Conservation (phyloP, 2,888 invertebrate genomes). For the Eumerus sabulonum region DNA sequence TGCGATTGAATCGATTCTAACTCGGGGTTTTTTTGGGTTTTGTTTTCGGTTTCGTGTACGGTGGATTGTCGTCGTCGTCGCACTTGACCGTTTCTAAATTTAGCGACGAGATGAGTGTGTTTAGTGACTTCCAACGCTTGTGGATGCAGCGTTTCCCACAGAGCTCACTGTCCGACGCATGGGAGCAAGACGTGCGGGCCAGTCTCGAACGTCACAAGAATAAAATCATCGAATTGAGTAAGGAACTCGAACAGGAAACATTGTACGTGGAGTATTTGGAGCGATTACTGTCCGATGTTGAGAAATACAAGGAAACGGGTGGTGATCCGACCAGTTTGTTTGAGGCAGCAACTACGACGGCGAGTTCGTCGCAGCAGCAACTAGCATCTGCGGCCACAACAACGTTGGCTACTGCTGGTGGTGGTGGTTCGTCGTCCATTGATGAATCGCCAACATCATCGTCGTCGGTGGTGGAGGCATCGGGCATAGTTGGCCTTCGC, state of each 20-base stretch:
- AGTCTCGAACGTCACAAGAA: slow-evolving; percentile 94
- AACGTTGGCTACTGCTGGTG: slow-evolving; percentile 41
- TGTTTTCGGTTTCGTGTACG: slow-evolving; percentile 40
- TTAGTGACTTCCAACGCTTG: slow-evolving; percentile 93
- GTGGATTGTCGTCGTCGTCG: slow-evolving; percentile 8
- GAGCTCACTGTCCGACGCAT: slow-evolving; percentile 92
- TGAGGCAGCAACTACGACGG: slow-evolving; percentile 76
- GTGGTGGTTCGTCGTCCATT: slow-evolving; percentile 48
- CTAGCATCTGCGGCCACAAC: slow-evolving; percentile 47
- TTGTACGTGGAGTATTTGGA: slow-evolving; percentile 94
- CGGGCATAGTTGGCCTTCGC: slow-evolving; percentile 64
- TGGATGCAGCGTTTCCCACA: slow-evolving; percentile 95
- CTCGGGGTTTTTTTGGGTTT: no score
- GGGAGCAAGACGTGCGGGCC: slow-evolving; percentile 95
- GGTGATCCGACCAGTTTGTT: slow-evolving; percentile 79
- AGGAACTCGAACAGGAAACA: slow-evolving; percentile 93
- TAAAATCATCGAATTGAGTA: slow-evolving; percentile 89
- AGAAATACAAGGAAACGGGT: slow-evolving; percentile 85
- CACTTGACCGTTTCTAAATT: slow-evolving; percentile 51
- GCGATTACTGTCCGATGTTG: slow-evolving; percentile 90
- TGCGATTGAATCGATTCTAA: neutral
- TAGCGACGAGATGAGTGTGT: slow-evolving; percentile 85
- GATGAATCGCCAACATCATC: slow-evolving; percentile 55
- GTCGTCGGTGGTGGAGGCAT: slow-evolving; percentile 45
- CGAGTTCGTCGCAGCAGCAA: slow-evolving; percentile 56